Base-by-base conservation (phyloP, 2,888 invertebrate species). In the Crossocerus cetratus region DNA sequence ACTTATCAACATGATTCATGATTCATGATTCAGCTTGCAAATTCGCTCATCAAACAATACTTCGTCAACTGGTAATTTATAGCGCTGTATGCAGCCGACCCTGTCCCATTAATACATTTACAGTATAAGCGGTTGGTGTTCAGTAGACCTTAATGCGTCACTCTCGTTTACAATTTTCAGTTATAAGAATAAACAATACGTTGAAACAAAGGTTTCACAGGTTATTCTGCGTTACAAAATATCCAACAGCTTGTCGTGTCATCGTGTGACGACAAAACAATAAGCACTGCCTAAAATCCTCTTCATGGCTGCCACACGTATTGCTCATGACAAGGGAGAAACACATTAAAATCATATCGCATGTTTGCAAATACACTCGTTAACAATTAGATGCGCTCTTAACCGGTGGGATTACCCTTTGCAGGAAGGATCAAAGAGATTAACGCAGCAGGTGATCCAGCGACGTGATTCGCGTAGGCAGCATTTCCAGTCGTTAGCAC, bases 391-490 rank as follows among this genome's bases (percentile, higher is more conserved):
- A 20, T n/a, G 18, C 65, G 43, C 63, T 72, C 74, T 72, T 74
- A 67, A 71, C 56, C 58, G 53, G 59, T 32, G 32, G 63, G 72
- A 79, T 82, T 68, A 76, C 64, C 54, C 22, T n/a, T 32, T 61
- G 32, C 54, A 66, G 69, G 63, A 71, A 61, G 69, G 72, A 71
- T 71, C 69, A 76, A 66, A 74, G 60, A 63, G 70, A 74, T 78
- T 76, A 69, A 57, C 65, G n/a, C 68, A 55, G 68, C 70, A 70
- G 68, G 70, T 77, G 74, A 77, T 70, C 53, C 71, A 71, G 55
- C 59, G 56, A 60, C 64, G 60, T 18, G 60, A 65, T 63, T 77
- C 58, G 65, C 59, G 18, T 57, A 67, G 53, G 67, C 45, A 56
- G 5, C 49, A 49, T 21, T 22, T 20, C 45, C 21, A 14, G 56